Evolutionary conservation across 1,140 invertebrate species (phyloP).

Genomic region (Paracyclopina nana): DNA sequence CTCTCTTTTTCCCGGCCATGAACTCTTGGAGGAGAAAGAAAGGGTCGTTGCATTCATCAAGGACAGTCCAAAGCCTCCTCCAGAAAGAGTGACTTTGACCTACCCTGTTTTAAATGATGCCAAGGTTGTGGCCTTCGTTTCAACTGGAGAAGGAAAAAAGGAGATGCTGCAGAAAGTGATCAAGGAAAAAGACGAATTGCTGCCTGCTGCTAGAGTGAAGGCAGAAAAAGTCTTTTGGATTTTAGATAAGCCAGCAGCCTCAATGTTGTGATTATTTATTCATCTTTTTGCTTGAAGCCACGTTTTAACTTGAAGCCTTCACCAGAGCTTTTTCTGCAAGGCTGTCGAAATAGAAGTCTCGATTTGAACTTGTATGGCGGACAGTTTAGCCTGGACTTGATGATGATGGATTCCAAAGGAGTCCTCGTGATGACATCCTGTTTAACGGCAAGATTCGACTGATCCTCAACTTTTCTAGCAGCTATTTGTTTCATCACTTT

Average conservation of each 20-base stretch:
- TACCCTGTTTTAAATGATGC: conserved; percentile 40
- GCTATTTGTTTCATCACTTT: too few species aligned
- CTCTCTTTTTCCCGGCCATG: conserved; percentile 64
- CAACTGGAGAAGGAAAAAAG: conserved; percentile 6
- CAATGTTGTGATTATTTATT: too few species aligned
- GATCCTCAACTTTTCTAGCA: too few species aligned
- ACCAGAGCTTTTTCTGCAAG: too few species aligned
- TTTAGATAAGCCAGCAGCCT: conserved; percentile 48
- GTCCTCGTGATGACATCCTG: too few species aligned
- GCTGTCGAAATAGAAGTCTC: too few species aligned
- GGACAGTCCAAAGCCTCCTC: conserved; percentile 90
- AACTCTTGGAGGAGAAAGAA: conserved; percentile 23
- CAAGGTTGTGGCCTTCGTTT: not conserved
- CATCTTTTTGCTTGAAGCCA: too few species aligned
- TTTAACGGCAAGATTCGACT: too few species aligned
- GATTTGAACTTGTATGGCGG: too few species aligned
- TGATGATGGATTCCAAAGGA: too few species aligned
- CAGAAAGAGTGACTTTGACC: conserved; percentile 71
- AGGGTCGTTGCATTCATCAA: conserved; percentile 58
- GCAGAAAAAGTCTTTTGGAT: conserved; percentile 52
- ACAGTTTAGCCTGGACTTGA: too few species aligned
- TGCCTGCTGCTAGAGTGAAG: conserved; percentile 48
- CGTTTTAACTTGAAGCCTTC: too few species aligned
- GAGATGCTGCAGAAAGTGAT: conserved; percentile 38
- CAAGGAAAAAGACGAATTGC: conserved; percentile 42